A percentile compares a stretch with the other conserved stretches of the same genome.
These are phyloP conservation scores for Macrophya annulata DNA, from an alignment of 2,888 invertebrate genomes.

Conservation along the genomic window DNA sequence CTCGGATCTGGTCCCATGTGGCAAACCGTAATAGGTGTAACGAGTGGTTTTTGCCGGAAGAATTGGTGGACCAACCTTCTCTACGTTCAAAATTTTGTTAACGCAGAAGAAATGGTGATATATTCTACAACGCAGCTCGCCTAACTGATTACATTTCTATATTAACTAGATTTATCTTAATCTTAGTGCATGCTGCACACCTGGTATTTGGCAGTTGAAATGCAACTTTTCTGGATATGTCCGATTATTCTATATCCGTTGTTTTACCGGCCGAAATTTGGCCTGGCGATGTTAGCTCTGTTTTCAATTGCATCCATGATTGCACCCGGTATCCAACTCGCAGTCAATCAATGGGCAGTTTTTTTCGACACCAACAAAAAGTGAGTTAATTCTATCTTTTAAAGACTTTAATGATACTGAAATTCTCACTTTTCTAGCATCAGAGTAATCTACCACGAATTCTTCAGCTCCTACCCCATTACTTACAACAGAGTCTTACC, in stretches of 20 bases:
- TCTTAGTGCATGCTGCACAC: conserved; percentile 81
- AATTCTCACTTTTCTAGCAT: background rate
- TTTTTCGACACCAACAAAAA: conserved; percentile 60
- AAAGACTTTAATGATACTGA: background rate
- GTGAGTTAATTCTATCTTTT: background rate
- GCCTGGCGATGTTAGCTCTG: conserved; percentile 68
- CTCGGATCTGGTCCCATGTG: conserved; percentile 80
- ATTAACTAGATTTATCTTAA: background rate
- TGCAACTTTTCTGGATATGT: conserved; percentile 82
- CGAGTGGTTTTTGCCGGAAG: conserved; percentile 74
- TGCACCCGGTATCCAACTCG: conserved; percentile 74
- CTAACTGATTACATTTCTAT: background rate
- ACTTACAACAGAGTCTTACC: conserved; percentile 59
- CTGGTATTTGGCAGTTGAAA: conserved; percentile 84
- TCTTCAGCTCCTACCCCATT: conserved; percentile 56
- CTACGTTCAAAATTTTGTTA: conserved; percentile 81
- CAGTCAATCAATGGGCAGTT: conserved; percentile 75
- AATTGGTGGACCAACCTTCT: conserved; percentile 81
- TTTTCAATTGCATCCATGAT: conserved; percentile 72
- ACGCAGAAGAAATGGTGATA: conserved; percentile 74
- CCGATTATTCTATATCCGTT: conserved; percentile 81
- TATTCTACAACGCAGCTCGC: background rate
- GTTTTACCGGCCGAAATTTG: conserved; percentile 76
- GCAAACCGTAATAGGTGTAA: conserved; percentile 66
- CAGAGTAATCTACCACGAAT: background rate